Evolutionary conservation across 1,140 invertebrate species (phyloP).

Genomic region (Lepidurus arcticus): DNA sequence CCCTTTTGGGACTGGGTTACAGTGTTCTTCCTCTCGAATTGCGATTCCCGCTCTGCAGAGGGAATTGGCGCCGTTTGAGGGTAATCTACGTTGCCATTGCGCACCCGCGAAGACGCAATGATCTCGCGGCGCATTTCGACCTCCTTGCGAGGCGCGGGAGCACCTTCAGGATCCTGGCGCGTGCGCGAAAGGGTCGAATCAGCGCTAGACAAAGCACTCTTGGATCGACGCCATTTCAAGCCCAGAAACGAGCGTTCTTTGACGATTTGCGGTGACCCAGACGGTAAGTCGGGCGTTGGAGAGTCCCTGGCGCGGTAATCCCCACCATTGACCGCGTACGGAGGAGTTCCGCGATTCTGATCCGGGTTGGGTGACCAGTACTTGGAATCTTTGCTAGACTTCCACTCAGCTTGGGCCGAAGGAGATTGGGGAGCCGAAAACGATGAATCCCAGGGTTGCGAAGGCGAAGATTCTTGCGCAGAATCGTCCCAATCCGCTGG

Average conservation of each 20-base stretch:
- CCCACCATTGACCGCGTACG: slow-evolving; percentile 37
- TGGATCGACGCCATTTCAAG: not conserved
- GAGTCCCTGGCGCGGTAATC: slow-evolving; percentile 39
- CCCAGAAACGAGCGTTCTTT: slow-evolving; percentile 9
- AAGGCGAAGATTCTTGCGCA: slow-evolving; percentile 35
- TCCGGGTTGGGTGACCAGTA: not conserved
- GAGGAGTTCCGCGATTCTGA: not conserved
- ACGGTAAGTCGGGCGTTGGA: not conserved
- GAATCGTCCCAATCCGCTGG: slow-evolving; percentile 40
- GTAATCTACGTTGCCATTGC: slow-evolving; percentile 34
- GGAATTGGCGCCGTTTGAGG: not conserved
- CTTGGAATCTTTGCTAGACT: slow-evolving; percentile 28
- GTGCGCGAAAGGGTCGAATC: slow-evolving; percentile 20
- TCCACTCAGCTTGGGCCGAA: not conserved
- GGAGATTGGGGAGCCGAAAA: slow-evolving; percentile 37
- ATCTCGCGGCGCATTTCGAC: slow-evolving; percentile 38
- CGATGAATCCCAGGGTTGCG: slow-evolving; percentile 38
- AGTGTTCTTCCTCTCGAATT: not conserved
- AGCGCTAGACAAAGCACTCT: not conserved
- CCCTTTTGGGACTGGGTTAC: not conserved
- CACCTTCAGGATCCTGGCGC: slow-evolving; percentile 42
- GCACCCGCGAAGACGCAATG: slow-evolving; percentile 37
- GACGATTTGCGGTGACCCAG: not conserved
- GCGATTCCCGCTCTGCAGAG: not conserved
- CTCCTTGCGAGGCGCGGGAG: slow-evolving; percentile 35